phyloP scores from a whole-genome alignment of 2,113 vertebrate genomes.

The Mesitornis unicolor region DNA sequence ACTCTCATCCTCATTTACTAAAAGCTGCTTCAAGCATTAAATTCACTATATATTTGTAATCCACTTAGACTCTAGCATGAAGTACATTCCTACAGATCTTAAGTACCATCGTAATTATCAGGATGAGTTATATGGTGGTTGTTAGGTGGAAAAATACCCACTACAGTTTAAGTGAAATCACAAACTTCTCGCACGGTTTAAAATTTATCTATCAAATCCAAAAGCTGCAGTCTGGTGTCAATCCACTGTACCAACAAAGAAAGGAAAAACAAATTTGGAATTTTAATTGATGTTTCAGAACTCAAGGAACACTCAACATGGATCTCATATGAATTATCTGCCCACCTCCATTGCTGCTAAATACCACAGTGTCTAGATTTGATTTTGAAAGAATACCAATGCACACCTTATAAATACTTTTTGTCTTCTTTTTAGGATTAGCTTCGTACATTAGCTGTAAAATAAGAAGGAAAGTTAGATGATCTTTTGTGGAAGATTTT shows the following conservation, averaged over 20 bases:
- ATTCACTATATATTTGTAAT: slow-evolving; percentile 19
- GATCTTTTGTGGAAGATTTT: slow-evolving; percentile 69
- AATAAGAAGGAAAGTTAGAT: slow-evolving; percentile 75
- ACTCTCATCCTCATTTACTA: neutral
- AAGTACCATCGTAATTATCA: neutral
- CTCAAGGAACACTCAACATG: slow-evolving; percentile 58
- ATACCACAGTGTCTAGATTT: slow-evolving; percentile 65
- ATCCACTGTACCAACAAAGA: slow-evolving; percentile 61
- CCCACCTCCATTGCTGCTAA: slow-evolving; percentile 67
- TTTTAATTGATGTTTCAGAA: slow-evolving; percentile 51
- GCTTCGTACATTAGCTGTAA: slow-evolving; percentile 89
- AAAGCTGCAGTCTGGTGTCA: slow-evolving; percentile 55
- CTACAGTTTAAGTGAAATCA: slow-evolving; percentile 57
- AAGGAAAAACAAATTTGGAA: slow-evolving; percentile 51
- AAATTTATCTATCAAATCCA: slow-evolving; percentile 61
- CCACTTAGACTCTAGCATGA: slow-evolving; percentile 30
- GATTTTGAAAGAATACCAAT: slow-evolving; percentile 72
- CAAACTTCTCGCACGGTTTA: slow-evolving; percentile 25
- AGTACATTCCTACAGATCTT: neutral
- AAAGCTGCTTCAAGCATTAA: neutral
- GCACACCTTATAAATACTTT: slow-evolving; percentile 93
- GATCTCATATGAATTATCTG: slow-evolving; percentile 64
- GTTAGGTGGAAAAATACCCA: slow-evolving; percentile 24
- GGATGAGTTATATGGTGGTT: slow-evolving; percentile 10
- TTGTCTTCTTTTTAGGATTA: slow-evolving; percentile 95